Base-by-base conservation (phyloP, 2,113 vertebrate species). In the Entosphenus tridentatus region DNA sequence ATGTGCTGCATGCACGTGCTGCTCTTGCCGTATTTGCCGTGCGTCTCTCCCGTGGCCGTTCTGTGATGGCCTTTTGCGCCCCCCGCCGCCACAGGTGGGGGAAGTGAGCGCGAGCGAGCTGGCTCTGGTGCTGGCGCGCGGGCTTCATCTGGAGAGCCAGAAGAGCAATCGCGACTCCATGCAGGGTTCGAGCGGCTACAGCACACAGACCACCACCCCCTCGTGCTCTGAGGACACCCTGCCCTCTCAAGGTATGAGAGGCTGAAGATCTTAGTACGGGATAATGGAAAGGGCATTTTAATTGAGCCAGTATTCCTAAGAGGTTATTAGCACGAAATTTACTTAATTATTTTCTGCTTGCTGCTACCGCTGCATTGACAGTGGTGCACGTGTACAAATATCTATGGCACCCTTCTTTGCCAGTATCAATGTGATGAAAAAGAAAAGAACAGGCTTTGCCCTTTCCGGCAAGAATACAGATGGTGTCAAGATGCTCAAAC, bases 151-250 rank as follows among this genome's bases (percentile, higher is more conserved):
- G 75, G 92, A 95, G 76, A 88, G 89, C 77, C 91, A 96, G 81
- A 96, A 91, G 74, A 95, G 83, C 83, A 93, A 84, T 80, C 81
- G 91, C 67, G 92, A 97, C 78, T 95, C 89, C 0, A 80, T 96
- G 78, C 89, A 95, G 73, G 95, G 89, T 74, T 95, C 91, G 13
- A 95, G 89, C 0, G 92, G 91, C 71, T 95, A 96, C 78, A 97
- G 91, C 84, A 95, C 89, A 0, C 89, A 95, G 79, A 93, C 88
- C 69, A 96, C 87, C 68, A 96, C 91, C 1, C 91, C 92, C 0
- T 96, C 89, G 57, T 96, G 92, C 80, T 96, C 92, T 0, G 89
- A 97, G 80, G 91, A 97, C 79, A 95, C 92, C 70, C 95, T 97
- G 73, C 89, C 92, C 55, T 96, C 92, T 57, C 91, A 97, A 84